Conservation (phyloP, 2,113 vertebrate species). For the Bucco capensis region DNA sequence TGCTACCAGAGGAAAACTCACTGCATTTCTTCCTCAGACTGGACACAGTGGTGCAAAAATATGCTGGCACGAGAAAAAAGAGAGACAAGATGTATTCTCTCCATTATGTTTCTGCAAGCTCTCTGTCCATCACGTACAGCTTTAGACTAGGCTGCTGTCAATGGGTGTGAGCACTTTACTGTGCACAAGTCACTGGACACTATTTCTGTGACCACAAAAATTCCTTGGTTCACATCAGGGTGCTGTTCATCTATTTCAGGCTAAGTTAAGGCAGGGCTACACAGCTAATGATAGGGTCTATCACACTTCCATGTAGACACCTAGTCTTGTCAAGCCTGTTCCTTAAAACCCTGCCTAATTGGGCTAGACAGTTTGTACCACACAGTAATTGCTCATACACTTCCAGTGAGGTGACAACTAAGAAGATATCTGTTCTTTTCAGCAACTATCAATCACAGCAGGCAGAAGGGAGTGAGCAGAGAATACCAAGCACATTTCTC, state of each 20-base stretch:
- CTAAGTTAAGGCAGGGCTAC: conserved; percentile 51
- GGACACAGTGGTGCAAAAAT: neutral
- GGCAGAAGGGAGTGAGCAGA: neutral
- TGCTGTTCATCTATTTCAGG: conserved; percentile 45
- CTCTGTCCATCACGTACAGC: neutral
- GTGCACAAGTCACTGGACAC: neutral
- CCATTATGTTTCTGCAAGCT: neutral
- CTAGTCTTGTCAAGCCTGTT: conserved; percentile 58
- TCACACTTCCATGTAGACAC: conserved; percentile 12
- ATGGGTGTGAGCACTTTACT: neutral
- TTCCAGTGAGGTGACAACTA: conserved; percentile 33
- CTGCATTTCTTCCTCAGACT: neutral
- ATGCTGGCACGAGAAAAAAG: neutral
- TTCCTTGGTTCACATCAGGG: neutral
- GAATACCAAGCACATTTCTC: neutral
- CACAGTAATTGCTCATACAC: conserved; percentile 25
- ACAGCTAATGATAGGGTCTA: conserved; percentile 53
- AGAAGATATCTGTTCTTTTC: conserved; percentile 43
- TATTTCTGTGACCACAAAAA: conserved; percentile 32
- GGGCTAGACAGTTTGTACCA: conserved; percentile 52
- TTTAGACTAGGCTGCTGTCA: neutral
- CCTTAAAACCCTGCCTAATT: conserved; percentile 45
- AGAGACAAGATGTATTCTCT: neutral
- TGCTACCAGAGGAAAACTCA: neutral
- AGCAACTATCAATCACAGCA: conserved; percentile 11